Conservation (phyloP, 2,888 invertebrate genomes). For the Lapara coniferarum region DNA sequence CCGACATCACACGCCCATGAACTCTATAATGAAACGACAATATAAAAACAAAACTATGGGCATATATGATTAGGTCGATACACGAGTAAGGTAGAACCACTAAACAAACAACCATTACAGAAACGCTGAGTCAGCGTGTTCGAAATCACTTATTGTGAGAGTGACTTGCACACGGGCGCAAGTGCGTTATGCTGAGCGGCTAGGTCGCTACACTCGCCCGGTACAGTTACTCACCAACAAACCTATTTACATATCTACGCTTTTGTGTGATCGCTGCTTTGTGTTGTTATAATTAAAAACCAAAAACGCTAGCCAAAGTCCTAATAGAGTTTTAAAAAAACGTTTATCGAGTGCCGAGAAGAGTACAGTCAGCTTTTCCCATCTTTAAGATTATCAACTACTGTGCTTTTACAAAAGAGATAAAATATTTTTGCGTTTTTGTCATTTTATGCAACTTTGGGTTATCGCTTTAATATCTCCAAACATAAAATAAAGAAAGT, state of each 20-base stretch:
- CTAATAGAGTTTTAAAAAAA: neutral
- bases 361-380: neutral
- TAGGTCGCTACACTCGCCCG: constrained; percentile 26
- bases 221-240: constrained; percentile 24
- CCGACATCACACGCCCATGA: constrained; percentile 82
- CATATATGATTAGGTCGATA: constrained; percentile 83
- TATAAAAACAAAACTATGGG: constrained; percentile 83
- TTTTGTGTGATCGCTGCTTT: constrained; percentile 7
- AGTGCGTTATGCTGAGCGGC: constrained; percentile 64
- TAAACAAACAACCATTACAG: constrained; percentile 83
- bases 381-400: no score
- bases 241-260: constrained; percentile 20
- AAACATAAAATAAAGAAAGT: no score
- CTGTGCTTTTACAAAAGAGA: no score
- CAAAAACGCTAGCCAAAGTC: neutral
- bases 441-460: no score
- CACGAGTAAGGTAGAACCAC: constrained; percentile 82
- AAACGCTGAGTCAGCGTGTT: constrained; percentile 78
- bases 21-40: constrained; percentile 80
- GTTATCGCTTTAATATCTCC: no score
- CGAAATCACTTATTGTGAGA: constrained; percentile 82
- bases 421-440: no score
- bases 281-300: neutral
- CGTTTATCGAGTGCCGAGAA: neutral
- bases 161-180: constrained; percentile 75